Evolutionary conservation across 2,888 invertebrate species (phyloP), one percentile per base, ranked within the genome.

Genomic region (Pogonocherus hispidulus): DNA sequence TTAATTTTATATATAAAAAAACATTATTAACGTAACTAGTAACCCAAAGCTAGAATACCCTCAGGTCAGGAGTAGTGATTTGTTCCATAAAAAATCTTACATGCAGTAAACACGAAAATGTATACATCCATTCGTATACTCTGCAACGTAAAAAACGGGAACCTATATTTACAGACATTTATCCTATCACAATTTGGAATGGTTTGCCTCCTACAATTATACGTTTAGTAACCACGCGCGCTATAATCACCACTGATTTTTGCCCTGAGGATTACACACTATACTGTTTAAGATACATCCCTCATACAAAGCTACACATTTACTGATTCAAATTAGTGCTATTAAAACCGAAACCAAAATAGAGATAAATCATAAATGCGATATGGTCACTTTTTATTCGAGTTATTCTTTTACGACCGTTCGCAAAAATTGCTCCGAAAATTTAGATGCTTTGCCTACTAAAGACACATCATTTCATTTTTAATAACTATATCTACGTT

Each of bases 131-230:
- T 62, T 59, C 59, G 44, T 59, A 44, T 47, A 47, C 22, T 51
- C 51, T 22, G 32, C 35, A 62, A 37, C 51, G 51, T 49, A 62
- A 62, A 71, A 27, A 54, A 54, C 47, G 32, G 37, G 56, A 67
- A 72, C 67, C 72, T 64, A 66, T 66, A 66, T 49, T 72, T 72
- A 70, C 49, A 41, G 66, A 66, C 67, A 59, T 72, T 70, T 72
- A 67, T 70, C 69, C 52, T 67, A 67, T 70, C 67, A 70, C 70
- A 70, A 70, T 67, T 72, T 67, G 23, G 62, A 66, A 65, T 67
- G 63, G 66, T 67, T 67, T 65, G 60, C 63, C 72, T 69, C 72
- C 72, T 67, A 70, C 72, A 72, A 72, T 72, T 72, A 72, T 70
- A 70, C 69, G 67, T 72, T 72, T 69, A 70, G 67, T 57, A 63